Base-by-base conservation (phyloP, 2,888 invertebrate species). In the Heliconius erato region DNA sequence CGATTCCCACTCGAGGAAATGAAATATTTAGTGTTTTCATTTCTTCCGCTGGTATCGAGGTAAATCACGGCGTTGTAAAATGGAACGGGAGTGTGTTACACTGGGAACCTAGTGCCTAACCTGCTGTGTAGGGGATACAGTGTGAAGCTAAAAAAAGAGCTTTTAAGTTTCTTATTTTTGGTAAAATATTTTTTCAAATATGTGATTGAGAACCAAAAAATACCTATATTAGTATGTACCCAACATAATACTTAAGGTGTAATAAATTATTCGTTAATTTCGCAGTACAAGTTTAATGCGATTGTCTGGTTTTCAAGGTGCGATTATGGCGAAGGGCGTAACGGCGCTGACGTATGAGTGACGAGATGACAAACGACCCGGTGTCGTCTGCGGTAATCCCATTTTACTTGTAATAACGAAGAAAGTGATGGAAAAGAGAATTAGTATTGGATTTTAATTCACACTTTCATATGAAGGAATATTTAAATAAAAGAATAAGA, bases 351-450 rank as follows among this genome's bases (percentile, higher is more conserved):
- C 93, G 88, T 84, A 88, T 89, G 92, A 92, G 90, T 92, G 94
- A 93, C 93, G 89, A 87, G 90, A 91, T 93, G 94, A 95, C 94
- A 94, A 94, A 95, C 93, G 93, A 92, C 88, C 90, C 84, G 81
- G 82, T 87, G 89, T 89, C 92, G 86, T 87, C 87, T 84, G 84
- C 85, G 86, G 87, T 69, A 81, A 79, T 83, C 74, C 76, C 54
- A 78, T 78, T 78, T 78, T 44, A 88, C 74, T 82, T 81, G 71
- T 81, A 84, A 84, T 82, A 80, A 68, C 59, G 81, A 76, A 74
- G 72, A 35, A 74, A 65, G 54, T 68, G 71, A 63, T 49, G 32
- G 65, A 59, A 32, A 49, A 35, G 54, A 49, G 65, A 63, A 63
- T 63, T n/a, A 76, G n/a, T 35, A 63, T 4, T 19, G 3, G n/a